Evolutionary conservation across 2,113 vertebrate species (phyloP).

Genomic region (Trinectes maculatus): DNA sequence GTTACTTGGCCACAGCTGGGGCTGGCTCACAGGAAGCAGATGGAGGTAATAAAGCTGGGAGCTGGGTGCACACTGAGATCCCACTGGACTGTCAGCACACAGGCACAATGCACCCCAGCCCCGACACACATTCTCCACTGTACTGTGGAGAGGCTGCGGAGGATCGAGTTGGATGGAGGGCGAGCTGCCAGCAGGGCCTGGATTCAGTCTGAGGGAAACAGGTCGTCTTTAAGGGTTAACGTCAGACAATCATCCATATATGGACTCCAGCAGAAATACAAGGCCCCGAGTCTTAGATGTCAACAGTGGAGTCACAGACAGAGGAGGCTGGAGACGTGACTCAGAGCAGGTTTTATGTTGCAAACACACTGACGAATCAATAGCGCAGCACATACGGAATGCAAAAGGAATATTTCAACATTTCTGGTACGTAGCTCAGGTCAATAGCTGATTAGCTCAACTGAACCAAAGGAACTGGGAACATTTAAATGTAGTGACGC

Average conservation of each 20-base stretch:
- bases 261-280: slow-evolving; percentile 14
- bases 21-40: slow-evolving; percentile 63
- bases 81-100: slow-evolving; percentile 30
- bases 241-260: slow-evolving; percentile 17
- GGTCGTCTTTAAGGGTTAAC: slow-evolving; percentile 25
- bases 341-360: slow-evolving; percentile 8
- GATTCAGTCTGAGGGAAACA: slow-evolving; percentile 37
- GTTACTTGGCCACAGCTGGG: slow-evolving; percentile 49
- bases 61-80: slow-evolving; percentile 39
- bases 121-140: slow-evolving; percentile 49
- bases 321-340: background rate
- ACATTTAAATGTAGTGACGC: too few species aligned
- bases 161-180: slow-evolving; percentile 29
- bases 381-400: slow-evolving; percentile 6
- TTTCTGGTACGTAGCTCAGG: background rate
- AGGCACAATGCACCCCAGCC: slow-evolving; percentile 31
- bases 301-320: slow-evolving; percentile 1
- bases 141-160: slow-evolving; percentile 29
- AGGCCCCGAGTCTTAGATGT: slow-evolving; percentile 9
- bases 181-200: slow-evolving; percentile 34
- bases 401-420: background rate
- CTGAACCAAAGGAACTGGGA: too few species aligned
- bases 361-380: slow-evolving; percentile 22
- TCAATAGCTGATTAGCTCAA: background rate
- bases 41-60: slow-evolving; percentile 61